Evolutionary conservation across 2,113 vertebrate species (phyloP).

Genomic region (Maccullochella peelii): DNA sequence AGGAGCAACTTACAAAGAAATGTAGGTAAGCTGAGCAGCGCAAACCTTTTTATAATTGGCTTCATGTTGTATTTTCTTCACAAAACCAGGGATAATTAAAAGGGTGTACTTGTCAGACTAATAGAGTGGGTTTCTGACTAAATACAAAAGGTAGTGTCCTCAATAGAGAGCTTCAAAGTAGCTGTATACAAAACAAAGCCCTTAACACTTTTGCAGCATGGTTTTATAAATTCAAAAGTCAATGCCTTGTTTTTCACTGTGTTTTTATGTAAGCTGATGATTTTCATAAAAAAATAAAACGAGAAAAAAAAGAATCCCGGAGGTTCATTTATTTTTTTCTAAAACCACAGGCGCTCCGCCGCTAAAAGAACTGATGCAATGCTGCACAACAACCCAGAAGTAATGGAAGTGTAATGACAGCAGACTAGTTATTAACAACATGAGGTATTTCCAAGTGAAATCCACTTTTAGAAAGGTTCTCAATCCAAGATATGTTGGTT

Average conservation of each 20-base stretch:
- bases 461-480: not conserved
- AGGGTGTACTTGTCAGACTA: not conserved
- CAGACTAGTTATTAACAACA: not conserved
- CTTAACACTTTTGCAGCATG: not conserved
- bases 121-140: not conserved
- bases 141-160: not conserved
- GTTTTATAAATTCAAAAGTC: not conserved
- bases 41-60: not conserved
- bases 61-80: not conserved
- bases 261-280: not conserved
- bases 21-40: not conserved
- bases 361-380: not conserved
- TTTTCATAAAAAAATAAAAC: not conserved
- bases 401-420: not conserved
- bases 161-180: not conserved
- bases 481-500: not conserved
- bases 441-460: not conserved
- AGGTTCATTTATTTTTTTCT: slow-evolving; percentile 13
- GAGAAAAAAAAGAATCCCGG: not conserved
- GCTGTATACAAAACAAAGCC: not conserved
- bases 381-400: not conserved
- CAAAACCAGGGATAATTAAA: not conserved
- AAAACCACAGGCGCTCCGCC: not conserved
- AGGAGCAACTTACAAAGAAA: not conserved
- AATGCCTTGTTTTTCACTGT: not conserved